Conservation (phyloP, 1,140 invertebrate species). For the Caerostris extrusa region DNA sequence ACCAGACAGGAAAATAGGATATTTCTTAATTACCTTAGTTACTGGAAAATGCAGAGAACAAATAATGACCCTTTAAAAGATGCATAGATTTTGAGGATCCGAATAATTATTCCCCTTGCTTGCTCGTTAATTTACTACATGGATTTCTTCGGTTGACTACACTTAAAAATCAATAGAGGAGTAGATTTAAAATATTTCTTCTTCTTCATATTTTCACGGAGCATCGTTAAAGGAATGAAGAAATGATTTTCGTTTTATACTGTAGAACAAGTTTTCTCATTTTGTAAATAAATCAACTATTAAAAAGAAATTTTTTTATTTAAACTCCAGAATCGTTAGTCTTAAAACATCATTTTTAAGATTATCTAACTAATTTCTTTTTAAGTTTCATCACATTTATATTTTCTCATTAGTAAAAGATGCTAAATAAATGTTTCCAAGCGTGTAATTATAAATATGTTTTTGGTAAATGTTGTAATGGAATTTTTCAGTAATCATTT, state of each 20-base stretch:
- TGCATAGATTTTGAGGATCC: conserved; percentile 17
- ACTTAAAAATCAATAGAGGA: conserved; percentile 32
- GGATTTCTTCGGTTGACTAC: background rate
- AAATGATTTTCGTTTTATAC: background rate
- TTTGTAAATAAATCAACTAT: conserved; percentile 1
- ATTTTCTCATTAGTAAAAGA: too few relatives aligned
- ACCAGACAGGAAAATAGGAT: conserved; percentile 10
- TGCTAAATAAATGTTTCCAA: background rate
- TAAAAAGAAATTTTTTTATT: background rate
- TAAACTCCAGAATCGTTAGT: background rate
- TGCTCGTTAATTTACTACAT: conserved; percentile 32
- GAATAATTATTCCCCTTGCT: conserved; percentile 43
- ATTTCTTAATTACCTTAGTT: conserved; percentile 61
- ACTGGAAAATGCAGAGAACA: conserved; percentile 32
- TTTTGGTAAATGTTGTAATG: background rate
- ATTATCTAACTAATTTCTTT: background rate
- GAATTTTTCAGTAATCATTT: background rate
- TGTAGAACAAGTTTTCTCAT: background rate
- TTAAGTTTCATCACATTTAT: too few relatives aligned
- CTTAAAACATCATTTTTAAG: background rate
- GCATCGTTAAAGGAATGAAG: background rate
- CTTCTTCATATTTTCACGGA: background rate
- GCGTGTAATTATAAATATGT: background rate
- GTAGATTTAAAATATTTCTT: background rate
- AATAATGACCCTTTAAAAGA: conserved; percentile 49